These are phyloP conservation scores for Melanotaenia parkinsoni DNA, from an alignment of 2,797 vertebrate genomes.

Conservation along the genomic window DNA sequence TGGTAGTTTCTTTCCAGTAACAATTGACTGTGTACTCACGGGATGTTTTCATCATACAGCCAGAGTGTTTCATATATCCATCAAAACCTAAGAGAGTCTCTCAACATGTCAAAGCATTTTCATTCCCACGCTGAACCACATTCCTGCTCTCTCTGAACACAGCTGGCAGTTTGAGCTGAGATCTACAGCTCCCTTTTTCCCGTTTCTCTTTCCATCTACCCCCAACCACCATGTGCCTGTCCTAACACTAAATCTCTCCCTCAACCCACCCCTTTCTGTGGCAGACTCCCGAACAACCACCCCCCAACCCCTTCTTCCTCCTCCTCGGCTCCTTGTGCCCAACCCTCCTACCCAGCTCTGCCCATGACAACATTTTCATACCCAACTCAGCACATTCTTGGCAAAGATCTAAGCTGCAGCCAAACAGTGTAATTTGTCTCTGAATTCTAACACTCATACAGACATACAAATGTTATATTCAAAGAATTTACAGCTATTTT, in stretches of 20 bases:
- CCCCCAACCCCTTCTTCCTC: constrained; percentile 36
- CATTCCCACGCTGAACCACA: constrained; percentile 73
- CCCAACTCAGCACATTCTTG: constrained; percentile 73
- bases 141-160: constrained; percentile 72
- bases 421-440: constrained; percentile 25
- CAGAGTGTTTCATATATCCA: constrained; percentile 56
- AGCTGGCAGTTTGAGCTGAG: constrained; percentile 69
- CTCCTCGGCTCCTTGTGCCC: constrained; percentile 56
- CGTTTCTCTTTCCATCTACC: constrained; percentile 66
- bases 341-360: constrained; percentile 67
- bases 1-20: constrained; percentile 19
- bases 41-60: constrained; percentile 78
- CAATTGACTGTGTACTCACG: constrained; percentile 71
- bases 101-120: constrained; percentile 75
- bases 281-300: constrained; percentile 32
- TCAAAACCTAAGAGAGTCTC: constrained; percentile 57
- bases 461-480: constrained; percentile 8
- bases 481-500: constrained; percentile 3
- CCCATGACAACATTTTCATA: constrained; percentile 67
- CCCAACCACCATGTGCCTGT: constrained; percentile 69
- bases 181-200: constrained; percentile 50
- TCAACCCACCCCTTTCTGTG: constrained; percentile 69
- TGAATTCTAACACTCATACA: constrained; percentile 21
- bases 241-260: constrained; percentile 71
- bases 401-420: constrained; percentile 44